Evolutionary conservation across 2,888 invertebrate species (phyloP).

Genomic region (Mongoloraphidia duomilia): DNA sequence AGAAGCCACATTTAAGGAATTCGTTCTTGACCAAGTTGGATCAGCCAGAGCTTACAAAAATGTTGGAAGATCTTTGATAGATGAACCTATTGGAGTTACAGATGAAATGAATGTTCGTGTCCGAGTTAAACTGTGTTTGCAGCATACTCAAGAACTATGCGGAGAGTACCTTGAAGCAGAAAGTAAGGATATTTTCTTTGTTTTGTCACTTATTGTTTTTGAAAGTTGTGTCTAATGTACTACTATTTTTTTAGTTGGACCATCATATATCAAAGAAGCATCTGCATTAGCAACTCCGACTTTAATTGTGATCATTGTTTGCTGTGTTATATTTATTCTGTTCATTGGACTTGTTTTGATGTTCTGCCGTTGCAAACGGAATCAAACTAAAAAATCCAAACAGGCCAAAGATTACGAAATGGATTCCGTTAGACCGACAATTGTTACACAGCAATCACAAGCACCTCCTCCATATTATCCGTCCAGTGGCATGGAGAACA

Average conservation of each 20-base stretch:
- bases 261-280: conserved; percentile 66
- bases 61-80: conserved; percentile 36
- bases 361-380: conserved; percentile 74
- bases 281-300: conserved; percentile 64
- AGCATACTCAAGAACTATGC: conserved; percentile 67
- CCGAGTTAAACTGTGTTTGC: conserved; percentile 67
- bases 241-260: conserved; percentile 48
- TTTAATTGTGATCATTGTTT: conserved; percentile 61
- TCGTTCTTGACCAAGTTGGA: conserved; percentile 47
- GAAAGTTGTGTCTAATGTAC: neutral
- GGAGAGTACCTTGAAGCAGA: conserved; percentile 74
- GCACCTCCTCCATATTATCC: conserved; percentile 84
- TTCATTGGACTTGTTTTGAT: conserved; percentile 62
- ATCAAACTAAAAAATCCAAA: conserved; percentile 64
- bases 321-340: conserved; percentile 64
- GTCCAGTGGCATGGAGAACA: conserved; percentile 78
- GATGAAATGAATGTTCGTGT: conserved; percentile 54
- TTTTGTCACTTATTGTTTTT: neutral
- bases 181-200: conserved; percentile 40
- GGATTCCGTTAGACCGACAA: conserved; percentile 72
- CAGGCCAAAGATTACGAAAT: conserved; percentile 81
- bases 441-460: conserved; percentile 74
- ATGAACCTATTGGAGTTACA: conserved; percentile 38
- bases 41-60: conserved; percentile 29
- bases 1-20: conserved; percentile 53